phyloP scores from a whole-genome alignment of 2,113 vertebrate species.

The Columba janthina region DNA sequence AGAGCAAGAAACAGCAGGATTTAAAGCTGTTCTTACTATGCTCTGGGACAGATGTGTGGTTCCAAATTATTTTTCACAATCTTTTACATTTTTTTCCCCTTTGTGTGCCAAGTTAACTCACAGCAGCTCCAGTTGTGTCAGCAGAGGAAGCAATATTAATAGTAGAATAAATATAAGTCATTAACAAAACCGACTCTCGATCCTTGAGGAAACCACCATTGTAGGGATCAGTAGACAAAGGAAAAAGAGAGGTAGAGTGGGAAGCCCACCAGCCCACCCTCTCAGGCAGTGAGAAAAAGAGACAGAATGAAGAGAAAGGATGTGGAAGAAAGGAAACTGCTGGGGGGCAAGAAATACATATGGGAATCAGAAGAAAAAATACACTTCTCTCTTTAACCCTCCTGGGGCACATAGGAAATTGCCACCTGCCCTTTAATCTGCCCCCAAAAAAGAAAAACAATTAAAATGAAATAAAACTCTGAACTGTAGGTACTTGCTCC shows the following conservation, averaged over 20 bases:
- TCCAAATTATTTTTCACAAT: constrained; percentile 5
- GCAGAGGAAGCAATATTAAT: constrained; percentile 1
- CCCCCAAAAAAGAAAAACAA: constrained; percentile 44
- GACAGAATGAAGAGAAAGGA: background rate
- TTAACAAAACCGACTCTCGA: background rate
- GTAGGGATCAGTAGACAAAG: background rate
- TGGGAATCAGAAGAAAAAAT: constrained; percentile 3
- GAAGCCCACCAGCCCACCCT: background rate
- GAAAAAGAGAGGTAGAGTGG: background rate
- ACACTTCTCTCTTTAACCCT: constrained; percentile 10
- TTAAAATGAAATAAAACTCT: constrained; percentile 63
- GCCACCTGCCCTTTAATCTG: constrained; percentile 55
- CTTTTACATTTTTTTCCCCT: background rate
- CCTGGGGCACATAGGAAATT: constrained; percentile 55
- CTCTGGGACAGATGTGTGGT: background rate
- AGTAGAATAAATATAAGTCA: constrained; percentile 22
- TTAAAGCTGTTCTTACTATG: background rate
- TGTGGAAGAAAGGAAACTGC: constrained; percentile 48
- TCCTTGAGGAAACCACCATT: background rate
- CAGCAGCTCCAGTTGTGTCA: background rate
- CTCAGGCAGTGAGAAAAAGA: background rate
- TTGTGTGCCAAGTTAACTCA: constrained; percentile 8
- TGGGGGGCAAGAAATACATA: background rate
- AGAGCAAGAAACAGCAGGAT: background rate
- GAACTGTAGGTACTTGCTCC: background rate